phyloP scores from a whole-genome alignment of 2,797 vertebrate species.

The Phrynocephalus forsythii region DNA sequence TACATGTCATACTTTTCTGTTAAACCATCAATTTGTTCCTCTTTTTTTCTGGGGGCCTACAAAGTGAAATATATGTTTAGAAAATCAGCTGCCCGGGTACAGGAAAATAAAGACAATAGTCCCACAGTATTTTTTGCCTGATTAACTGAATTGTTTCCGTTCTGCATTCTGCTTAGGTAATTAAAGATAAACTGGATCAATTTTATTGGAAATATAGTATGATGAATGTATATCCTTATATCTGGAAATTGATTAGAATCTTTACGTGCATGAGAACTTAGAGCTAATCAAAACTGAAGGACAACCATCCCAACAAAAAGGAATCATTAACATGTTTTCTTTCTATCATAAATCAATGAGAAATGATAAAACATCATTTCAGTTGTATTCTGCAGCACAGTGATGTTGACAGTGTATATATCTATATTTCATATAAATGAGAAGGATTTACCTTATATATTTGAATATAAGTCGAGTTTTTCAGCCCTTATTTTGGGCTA shows the following conservation, averaged over 20 bases:
- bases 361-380: conserved; percentile 51
- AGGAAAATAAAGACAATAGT: conserved; percentile 9
- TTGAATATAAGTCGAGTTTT: too few relatives aligned
- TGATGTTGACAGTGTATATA: conserved; percentile 58
- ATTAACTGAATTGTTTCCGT: conserved; percentile 19
- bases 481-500: too few relatives aligned
- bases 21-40: background rate
- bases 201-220: conserved; percentile 14
- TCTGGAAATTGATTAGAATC: conserved; percentile 11
- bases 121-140: background rate
- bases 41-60: background rate
- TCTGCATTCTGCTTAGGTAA: fast-evolving
- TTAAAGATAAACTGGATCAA: background rate
- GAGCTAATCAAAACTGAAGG: conserved; percentile 8
- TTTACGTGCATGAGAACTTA: background rate
- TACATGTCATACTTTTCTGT: background rate
- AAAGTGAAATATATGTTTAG: conserved; percentile 7
- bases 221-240: conserved; percentile 8
- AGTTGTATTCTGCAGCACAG: conserved; percentile 48
- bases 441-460: too few relatives aligned
- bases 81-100: conserved; percentile 26
- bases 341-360: conserved; percentile 51
- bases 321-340: conserved; percentile 60
- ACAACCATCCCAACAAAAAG: conserved; percentile 38
- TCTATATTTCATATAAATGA: conserved; percentile 29